These are phyloP conservation scores for Noctua janthina DNA, from an alignment of 2,888 invertebrate species.

Conservation along the genomic window DNA sequence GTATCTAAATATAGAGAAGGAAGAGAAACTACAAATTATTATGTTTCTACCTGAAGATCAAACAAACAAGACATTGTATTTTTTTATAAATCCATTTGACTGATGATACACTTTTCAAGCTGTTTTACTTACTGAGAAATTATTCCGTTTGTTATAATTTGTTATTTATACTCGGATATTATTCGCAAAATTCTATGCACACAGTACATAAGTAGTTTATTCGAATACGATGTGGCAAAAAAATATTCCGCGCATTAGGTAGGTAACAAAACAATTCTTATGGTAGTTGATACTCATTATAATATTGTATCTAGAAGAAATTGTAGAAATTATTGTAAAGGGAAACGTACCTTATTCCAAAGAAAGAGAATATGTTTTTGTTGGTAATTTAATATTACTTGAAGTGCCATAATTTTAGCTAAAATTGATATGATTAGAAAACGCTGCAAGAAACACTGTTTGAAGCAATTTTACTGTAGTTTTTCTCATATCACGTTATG, in stretches of 20 bases:
- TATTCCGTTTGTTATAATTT: not conserved
- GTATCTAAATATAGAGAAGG: conserved; percentile 50
- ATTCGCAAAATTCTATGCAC: not conserved
- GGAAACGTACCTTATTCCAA: conserved; percentile 12
- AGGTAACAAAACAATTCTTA: conserved; percentile 51
- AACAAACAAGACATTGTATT: conserved; percentile 30
- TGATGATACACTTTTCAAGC: conserved; percentile 59
- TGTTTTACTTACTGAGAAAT: not conserved
- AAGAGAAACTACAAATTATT: conserved; percentile 54
- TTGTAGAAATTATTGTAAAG: conserved; percentile 31
- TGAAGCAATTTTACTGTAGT: conserved; percentile 19
- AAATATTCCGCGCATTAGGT: conserved; percentile 37
- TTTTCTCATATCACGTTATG: not conserved
- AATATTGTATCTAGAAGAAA: conserved; percentile 28
- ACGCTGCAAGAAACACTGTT: conserved; percentile 7
- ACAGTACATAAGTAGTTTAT: conserved; percentile 7
- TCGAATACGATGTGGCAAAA: conserved; percentile 25
- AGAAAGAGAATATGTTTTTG: not conserved
- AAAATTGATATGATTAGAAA: not conserved
- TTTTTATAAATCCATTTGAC: conserved; percentile 76
- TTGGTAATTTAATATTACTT: conserved; percentile 13
- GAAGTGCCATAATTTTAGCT: conserved; percentile 28
- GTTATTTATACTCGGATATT: not conserved
- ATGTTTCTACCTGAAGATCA: conserved; percentile 52
- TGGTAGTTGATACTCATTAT: conserved; percentile 44